Evolutionary conservation across 2,888 invertebrate species (phyloP).

Genomic region (Parthenolecanium corni): DNA sequence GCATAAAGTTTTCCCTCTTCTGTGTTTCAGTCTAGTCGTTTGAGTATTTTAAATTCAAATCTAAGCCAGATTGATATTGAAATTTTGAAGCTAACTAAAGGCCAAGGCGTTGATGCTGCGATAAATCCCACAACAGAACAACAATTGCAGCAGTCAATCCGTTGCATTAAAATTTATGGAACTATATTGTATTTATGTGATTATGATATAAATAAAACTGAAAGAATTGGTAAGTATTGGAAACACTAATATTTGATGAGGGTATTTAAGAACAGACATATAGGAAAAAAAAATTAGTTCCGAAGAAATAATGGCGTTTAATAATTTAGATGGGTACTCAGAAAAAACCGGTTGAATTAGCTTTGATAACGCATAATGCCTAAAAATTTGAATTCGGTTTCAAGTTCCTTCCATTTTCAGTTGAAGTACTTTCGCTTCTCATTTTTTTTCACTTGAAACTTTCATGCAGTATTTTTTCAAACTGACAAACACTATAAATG

Average conservation of each 20-base stretch:
- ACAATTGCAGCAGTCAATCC: constrained; percentile 45
- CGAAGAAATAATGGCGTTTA: no score
- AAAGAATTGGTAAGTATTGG: constrained; percentile 39
- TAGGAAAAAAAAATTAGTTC: no score
- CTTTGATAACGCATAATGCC: no score
- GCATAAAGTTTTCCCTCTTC: not conserved
- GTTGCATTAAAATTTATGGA: constrained; percentile 45
- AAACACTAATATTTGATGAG: not conserved
- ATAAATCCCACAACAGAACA: constrained; percentile 48
- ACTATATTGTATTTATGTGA: constrained; percentile 50
- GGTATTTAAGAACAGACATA: not conserved
- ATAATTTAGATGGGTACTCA: no score
- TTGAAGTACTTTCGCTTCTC: no score
- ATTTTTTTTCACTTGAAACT: no score
- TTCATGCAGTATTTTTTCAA: no score
- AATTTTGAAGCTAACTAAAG: constrained; percentile 28
- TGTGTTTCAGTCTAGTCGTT: constrained; percentile 2
- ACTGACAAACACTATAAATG: no score
- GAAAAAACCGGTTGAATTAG: no score
- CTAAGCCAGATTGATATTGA: constrained; percentile 29
- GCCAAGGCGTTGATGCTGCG: constrained; percentile 42
- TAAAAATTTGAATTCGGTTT: no score
- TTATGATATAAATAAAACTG: constrained; percentile 47
- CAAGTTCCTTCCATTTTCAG: no score
- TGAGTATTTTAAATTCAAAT: constrained; percentile 37